Percentiles rank a stretch among this genome's conserved stretches.
Conservation (phyloP, 1,140 invertebrate genomes). For the Meloidogyne hapla region DNA sequence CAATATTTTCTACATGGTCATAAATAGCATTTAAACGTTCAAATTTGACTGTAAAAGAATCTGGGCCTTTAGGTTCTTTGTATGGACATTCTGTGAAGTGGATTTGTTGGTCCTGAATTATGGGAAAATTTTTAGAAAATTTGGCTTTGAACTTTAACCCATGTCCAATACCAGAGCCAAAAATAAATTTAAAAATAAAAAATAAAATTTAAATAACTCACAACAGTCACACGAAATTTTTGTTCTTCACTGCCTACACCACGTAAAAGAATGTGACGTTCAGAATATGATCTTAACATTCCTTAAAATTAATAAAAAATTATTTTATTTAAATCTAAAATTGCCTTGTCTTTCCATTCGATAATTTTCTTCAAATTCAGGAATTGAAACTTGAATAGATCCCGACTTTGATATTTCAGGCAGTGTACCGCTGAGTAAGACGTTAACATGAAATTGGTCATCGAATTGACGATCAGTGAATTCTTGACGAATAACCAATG, state of each 20-base stretch:
- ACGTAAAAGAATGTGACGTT: constrained; percentile 29
- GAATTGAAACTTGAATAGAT: constrained; percentile 69
- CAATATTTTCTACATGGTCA: constrained; percentile 76
- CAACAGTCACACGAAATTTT: constrained; percentile 39
- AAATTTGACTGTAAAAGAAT: constrained; percentile 25
- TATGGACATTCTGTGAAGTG: constrained; percentile 42
- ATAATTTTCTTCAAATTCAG: constrained; percentile 81
- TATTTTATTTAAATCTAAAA: constrained; percentile 10
- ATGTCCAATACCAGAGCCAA: too few species aligned
- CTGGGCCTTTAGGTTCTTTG: constrained; percentile 2
- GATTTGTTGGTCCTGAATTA: constrained; percentile 52
- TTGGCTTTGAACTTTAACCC: too few species aligned
- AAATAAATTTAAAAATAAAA: not conserved
- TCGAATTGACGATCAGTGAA: constrained; percentile 75
- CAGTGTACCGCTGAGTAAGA: constrained; percentile 76
- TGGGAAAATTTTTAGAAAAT: too few species aligned
- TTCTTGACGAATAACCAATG: constrained; percentile 74
- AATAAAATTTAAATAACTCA: not conserved
- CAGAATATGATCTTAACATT: constrained; percentile 40
- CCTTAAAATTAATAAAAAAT: constrained; percentile 15
- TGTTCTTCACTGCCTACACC: constrained; percentile 35
- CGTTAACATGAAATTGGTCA: constrained; percentile 79
- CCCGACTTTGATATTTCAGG: constrained; percentile 71
- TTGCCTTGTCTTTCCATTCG: constrained; percentile 71
- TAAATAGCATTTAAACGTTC: constrained; percentile 72